Evolutionary conservation across 2,113 vertebrate species (phyloP).

Genomic region (Jaculus jaculus): DNA sequence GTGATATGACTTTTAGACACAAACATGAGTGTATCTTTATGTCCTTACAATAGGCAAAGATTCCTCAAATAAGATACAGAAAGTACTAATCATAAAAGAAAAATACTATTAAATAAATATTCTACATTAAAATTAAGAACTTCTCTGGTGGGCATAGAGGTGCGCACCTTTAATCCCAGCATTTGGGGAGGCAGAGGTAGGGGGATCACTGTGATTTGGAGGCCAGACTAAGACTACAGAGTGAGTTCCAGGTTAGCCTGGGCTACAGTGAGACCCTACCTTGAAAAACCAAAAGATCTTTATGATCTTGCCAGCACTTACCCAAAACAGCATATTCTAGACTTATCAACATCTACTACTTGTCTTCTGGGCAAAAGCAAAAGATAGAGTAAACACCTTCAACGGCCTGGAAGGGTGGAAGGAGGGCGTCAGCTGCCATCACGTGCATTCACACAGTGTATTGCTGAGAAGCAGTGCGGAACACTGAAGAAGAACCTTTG

Average conservation of each 20-base stretch:
- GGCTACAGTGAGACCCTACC: too few species aligned
- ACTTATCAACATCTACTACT: not conserved
- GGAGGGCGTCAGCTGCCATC: too few species aligned
- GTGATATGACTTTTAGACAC: not conserved
- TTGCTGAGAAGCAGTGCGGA: not conserved
- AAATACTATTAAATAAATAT: not conserved
- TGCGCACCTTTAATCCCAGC: too few species aligned
- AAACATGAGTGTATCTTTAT: slow-evolving; percentile 15
- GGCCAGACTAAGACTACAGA: too few species aligned
- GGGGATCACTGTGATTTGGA: too few species aligned
- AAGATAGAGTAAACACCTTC: not conserved
- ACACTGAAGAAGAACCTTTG: too few species aligned
- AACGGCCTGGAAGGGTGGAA: not conserved
- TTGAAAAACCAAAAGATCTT: too few species aligned
- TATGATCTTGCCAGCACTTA: not conserved
- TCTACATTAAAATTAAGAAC: not conserved
- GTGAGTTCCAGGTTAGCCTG: too few species aligned
- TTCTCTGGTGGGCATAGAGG: too few species aligned
- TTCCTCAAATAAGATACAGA: slow-evolving; percentile 7
- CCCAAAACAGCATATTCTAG: slow-evolving; percentile 37
- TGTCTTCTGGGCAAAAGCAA: not conserved
- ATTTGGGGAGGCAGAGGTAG: too few species aligned
- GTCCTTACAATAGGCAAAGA: slow-evolving; percentile 8
- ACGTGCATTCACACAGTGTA: not conserved
- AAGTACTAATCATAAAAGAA: not conserved